These are phyloP conservation scores for Baccha elongata DNA, from an alignment of 2,888 invertebrate species.

Conservation along the genomic window DNA sequence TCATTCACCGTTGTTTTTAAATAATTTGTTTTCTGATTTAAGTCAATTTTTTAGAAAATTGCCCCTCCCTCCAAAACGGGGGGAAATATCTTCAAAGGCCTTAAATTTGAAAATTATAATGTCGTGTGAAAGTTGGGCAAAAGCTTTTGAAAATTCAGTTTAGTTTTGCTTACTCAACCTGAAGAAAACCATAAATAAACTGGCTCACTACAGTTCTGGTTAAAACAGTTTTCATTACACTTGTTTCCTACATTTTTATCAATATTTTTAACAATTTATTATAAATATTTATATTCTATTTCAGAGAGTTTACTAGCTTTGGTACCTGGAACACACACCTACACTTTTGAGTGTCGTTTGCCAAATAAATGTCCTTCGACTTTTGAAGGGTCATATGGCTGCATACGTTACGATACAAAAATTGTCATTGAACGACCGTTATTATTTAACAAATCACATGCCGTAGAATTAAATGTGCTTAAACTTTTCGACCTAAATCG, in stretches of 20 bases:
- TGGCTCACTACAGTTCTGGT: background rate
- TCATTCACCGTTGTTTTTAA: too few species aligned
- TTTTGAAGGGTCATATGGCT: conserved; percentile 89
- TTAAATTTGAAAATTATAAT: too few species aligned
- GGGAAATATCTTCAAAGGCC: too few species aligned
- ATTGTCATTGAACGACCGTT: conserved; percentile 86
- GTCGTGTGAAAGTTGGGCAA: too few species aligned
- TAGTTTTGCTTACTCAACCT: too few species aligned
- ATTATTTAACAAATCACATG: conserved; percentile 93
- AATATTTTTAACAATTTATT: background rate
- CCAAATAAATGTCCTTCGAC: conserved; percentile 86
- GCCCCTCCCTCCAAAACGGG: too few species aligned
- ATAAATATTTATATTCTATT: background rate
- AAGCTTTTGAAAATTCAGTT: too few species aligned
- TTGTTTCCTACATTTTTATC: too few species aligned
- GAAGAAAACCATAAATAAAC: too few species aligned
- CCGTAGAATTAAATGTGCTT: conserved; percentile 90
- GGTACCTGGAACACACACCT: background rate
- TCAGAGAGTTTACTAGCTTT: background rate
- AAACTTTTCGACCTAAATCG: conserved; percentile 90
- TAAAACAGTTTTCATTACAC: too few species aligned
- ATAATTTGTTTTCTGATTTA: too few species aligned
- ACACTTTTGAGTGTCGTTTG: background rate
- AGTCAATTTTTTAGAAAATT: too few species aligned
- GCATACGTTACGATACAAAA: conserved; percentile 90